phyloP scores from a whole-genome alignment of 2,113 vertebrate genomes.

The Eurystomus gularis region DNA sequence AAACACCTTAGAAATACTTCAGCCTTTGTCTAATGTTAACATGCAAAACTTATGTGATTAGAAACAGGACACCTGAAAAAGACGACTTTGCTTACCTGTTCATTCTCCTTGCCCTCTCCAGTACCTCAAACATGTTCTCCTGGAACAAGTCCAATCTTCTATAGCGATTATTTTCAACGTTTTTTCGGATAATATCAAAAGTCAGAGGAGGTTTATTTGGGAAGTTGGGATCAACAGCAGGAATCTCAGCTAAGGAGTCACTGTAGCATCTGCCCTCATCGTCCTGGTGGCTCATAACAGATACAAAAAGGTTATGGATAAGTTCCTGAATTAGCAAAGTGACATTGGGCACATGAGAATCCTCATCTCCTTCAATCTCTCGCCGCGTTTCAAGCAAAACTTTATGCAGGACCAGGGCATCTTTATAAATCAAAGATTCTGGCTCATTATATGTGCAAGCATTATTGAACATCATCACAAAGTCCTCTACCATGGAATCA shows the following conservation, averaged over 20 bases:
- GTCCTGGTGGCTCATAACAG: slow-evolving; percentile 96
- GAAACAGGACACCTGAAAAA: not conserved
- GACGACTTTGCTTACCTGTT: slow-evolving; percentile 82
- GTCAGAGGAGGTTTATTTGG: slow-evolving; percentile 87
- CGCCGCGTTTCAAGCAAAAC: slow-evolving; percentile 92
- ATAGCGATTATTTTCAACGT: slow-evolving; percentile 92
- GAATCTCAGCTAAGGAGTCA: slow-evolving; percentile 96
- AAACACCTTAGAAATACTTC: not conserved
- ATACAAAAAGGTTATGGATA: slow-evolving; percentile 96
- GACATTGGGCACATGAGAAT: slow-evolving; percentile 92
- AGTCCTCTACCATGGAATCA: slow-evolving; percentile 96
- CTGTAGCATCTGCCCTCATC: slow-evolving; percentile 99
- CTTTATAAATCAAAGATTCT: slow-evolving; percentile 96
- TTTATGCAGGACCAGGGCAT: slow-evolving; percentile 93
- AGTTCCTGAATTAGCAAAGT: slow-evolving; percentile 95
- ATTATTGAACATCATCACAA: slow-evolving; percentile 99
- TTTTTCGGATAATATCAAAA: slow-evolving; percentile 93
- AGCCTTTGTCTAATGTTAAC: not conserved
- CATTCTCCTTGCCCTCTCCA: slow-evolving; percentile 92
- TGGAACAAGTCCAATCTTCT: slow-evolving; percentile 95
- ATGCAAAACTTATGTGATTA: not conserved
- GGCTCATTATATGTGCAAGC: slow-evolving; percentile 98
- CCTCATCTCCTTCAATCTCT: slow-evolving; percentile 93
- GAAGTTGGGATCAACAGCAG: slow-evolving; percentile 85
- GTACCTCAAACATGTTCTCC: slow-evolving; percentile 98